phyloP scores from a whole-genome alignment of 2,888 invertebrate species.

The Clunio marinus region DNA sequence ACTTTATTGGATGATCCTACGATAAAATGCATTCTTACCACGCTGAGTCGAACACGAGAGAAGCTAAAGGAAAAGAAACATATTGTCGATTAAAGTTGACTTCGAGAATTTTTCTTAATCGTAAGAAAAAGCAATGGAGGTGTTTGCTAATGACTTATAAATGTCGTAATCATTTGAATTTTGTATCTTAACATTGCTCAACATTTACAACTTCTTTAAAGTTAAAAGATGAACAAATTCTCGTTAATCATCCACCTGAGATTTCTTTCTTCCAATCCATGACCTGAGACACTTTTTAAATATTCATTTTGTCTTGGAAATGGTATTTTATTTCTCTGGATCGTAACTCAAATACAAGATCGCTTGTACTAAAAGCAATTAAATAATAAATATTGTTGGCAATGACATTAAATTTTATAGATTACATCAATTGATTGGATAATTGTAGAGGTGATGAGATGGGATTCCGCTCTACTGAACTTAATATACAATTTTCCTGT shows the following conservation, averaged over 20 bases:
- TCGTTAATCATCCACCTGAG: no score
- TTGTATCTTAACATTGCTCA: no score
- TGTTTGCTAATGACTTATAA: no score
- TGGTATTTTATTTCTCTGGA: background rate
- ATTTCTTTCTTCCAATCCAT: no score
- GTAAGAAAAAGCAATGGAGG: no score
- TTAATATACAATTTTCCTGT: background rate
- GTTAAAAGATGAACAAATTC: no score
- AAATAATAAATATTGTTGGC: background rate
- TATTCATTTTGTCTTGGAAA: no score
- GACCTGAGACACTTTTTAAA: no score
- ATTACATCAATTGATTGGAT: conserved; percentile 18
- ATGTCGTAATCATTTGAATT: no score
- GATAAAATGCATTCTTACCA: conserved; percentile 30
- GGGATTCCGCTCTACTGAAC: conserved; percentile 20
- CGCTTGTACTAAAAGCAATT: conserved; percentile 9
- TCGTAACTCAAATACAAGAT: background rate
- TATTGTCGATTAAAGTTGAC: no score
- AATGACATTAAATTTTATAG: conserved; percentile 24
- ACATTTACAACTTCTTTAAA: no score
- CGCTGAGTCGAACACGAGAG: conserved; percentile 25
- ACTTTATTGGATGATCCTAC: conserved; percentile 29
- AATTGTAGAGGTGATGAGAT: background rate
- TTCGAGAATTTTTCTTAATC: background rate
- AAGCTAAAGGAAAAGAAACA: conserved; percentile 20